Percentiles rank a stretch among this genome's conserved stretches.
Conservation (phyloP, 2,797 vertebrate genomes). For the Protonibea diacanthus region DNA sequence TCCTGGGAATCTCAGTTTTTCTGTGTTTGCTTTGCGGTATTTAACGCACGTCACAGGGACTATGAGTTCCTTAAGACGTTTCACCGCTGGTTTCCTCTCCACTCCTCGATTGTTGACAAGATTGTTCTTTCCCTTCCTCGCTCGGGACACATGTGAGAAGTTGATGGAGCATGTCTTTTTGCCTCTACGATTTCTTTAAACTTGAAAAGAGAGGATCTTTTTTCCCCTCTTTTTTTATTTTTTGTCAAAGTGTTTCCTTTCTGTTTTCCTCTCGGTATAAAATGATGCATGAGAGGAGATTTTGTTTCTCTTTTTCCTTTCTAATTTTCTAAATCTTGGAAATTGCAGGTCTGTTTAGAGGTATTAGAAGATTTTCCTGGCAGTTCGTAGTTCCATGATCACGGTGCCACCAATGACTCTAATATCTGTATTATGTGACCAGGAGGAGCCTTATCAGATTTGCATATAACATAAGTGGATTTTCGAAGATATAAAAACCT, state of each 20-base stretch:
- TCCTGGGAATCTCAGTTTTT: conserved; percentile 48
- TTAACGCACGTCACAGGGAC: conserved; percentile 34
- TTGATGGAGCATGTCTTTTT: conserved; percentile 53
- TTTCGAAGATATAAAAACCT: conserved; percentile 54
- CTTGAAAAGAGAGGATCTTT: conserved; percentile 50
- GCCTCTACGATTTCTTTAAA: conserved; percentile 23
- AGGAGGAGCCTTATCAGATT: conserved; percentile 71
- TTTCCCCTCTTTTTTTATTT: conserved; percentile 15
- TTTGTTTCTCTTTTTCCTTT: conserved; percentile 63
- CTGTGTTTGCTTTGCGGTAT: conserved; percentile 43
- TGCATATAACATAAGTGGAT: conserved; percentile 75
- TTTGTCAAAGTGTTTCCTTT: conserved; percentile 48
- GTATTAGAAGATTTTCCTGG: conserved; percentile 78
- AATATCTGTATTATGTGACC: conserved; percentile 65
- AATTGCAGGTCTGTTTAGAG: conserved; percentile 68
- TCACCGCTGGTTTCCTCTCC: conserved; percentile 47
- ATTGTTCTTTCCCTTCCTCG: conserved; percentile 42
- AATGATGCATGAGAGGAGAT: conserved; percentile 64
- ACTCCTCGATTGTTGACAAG: conserved; percentile 46
- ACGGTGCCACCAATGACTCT: conserved; percentile 56
- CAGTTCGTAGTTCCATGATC: conserved; percentile 72
- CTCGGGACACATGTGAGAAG: conserved; percentile 23
- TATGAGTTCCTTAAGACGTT: conserved; percentile 35
- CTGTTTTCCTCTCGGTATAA: conserved; percentile 60
- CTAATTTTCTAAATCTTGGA: conserved; percentile 70